Percentiles rank a stretch among this genome's conserved stretches.
Conservation (phyloP, 2,797 vertebrate species). For the Spheniscus humboldti region DNA sequence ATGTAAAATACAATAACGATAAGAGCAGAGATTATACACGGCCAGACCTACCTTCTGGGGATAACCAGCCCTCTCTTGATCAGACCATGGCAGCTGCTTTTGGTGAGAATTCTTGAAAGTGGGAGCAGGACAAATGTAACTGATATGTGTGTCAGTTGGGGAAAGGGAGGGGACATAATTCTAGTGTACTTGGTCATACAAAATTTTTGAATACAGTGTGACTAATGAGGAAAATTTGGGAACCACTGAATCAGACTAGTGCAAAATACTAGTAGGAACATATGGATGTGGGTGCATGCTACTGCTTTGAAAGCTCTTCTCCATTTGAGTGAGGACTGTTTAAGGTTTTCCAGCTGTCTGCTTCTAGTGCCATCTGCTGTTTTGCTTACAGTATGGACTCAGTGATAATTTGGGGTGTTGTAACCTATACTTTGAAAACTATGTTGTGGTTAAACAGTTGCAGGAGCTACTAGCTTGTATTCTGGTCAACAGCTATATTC, state of each 20-base stretch:
- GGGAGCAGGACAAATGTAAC: background rate
- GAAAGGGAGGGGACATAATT: no score
- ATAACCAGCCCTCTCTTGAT: conserved; percentile 86
- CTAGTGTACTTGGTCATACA: background rate
- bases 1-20: conserved; percentile 96
- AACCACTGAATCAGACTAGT: background rate
- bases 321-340: background rate
- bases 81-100: conserved; percentile 90
- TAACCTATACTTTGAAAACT: background rate
- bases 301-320: background rate
- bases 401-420: background rate
- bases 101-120: conserved; percentile 71
- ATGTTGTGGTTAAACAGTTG: no score
- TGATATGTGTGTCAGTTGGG: background rate
- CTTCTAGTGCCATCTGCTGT: conserved; percentile 30
- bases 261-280: background rate
- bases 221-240: background rate
- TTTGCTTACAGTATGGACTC: background rate
- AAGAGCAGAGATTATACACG: conserved; percentile 95
- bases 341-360: background rate
- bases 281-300: background rate
- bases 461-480: background rate
- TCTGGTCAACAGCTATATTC: no score
- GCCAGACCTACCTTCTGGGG: conserved; percentile 90
- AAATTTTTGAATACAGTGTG: background rate